Percentiles rank a stretch among this genome's conserved stretches.
Conservation (phyloP, 1,140 invertebrate species). For the Teleogryllus occipitalis region DNA sequence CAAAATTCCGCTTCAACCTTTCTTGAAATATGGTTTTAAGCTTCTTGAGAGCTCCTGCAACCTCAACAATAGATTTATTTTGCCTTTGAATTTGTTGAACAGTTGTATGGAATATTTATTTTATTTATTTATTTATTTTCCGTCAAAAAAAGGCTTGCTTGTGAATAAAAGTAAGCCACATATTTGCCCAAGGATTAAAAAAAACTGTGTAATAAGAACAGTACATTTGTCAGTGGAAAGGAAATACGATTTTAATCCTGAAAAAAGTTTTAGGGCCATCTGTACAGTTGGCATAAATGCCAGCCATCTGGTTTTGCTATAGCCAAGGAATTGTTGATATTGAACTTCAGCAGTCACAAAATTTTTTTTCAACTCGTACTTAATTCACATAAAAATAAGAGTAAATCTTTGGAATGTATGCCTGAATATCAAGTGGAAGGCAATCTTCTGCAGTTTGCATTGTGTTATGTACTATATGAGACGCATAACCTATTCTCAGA, state of each 20-base stretch:
- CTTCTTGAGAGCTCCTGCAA: constrained; percentile 7
- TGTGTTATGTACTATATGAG: constrained; percentile 21
- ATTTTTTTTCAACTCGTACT: constrained; percentile 26
- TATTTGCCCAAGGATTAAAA: constrained; percentile 19
- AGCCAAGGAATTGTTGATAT: constrained; percentile 23
- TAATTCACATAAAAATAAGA: constrained; percentile 25
- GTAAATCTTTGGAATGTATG: constrained; percentile 25
- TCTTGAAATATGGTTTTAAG: constrained; percentile 5
- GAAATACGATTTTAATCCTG: constrained; percentile 24
- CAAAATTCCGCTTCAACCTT: constrained; percentile 7
- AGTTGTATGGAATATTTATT: constrained; percentile 19
- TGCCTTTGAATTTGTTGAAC: too few relatives aligned
- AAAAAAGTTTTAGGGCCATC: constrained; percentile 22
- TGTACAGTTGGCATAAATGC: constrained; percentile 21
- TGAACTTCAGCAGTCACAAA: constrained; percentile 22
- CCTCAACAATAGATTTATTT: constrained; percentile 10
- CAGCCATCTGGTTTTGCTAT: constrained; percentile 26
- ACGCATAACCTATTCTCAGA: constrained; percentile 20
- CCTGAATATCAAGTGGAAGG: constrained; percentile 25
- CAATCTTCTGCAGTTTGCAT: constrained; percentile 22
- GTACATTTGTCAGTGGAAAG: constrained; percentile 21
- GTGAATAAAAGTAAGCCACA: constrained; percentile 21
- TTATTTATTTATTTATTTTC: too few relatives aligned
- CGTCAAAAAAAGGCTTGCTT: constrained; percentile 12
- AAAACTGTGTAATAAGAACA: constrained; percentile 19